Evolutionary conservation across 2,888 invertebrate genomes (phyloP).

Genomic region (Cataglyphis rosenhaueri): DNA sequence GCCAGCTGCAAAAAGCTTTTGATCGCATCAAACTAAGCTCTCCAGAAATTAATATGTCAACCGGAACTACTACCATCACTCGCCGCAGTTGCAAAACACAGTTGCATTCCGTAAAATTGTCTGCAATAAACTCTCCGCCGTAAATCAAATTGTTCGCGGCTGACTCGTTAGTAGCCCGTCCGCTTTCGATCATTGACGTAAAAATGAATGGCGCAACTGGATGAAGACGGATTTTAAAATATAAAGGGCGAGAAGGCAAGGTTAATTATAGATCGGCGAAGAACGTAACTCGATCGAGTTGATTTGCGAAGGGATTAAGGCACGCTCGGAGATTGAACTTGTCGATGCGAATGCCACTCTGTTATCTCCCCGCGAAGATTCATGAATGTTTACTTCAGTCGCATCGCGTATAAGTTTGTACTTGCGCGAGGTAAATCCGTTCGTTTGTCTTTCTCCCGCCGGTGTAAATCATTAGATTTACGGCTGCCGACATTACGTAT

Average conservation of each 20-base stretch:
- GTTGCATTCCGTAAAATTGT: background rate
- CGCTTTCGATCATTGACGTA: background rate
- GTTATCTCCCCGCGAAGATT: constrained; percentile 48
- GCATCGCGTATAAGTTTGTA: constrained; percentile 40
- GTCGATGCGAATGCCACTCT: constrained; percentile 33
- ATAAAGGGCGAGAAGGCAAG: background rate
- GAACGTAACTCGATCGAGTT: constrained; percentile 29
- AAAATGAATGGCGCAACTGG: constrained; percentile 9
- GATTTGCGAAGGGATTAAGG: constrained; percentile 35
- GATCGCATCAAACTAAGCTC: constrained; percentile 27
- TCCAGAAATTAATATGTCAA: constrained; percentile 25
- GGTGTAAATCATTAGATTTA: constrained; percentile 53
- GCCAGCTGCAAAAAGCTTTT: constrained; percentile 22
- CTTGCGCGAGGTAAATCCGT: constrained; percentile 19
- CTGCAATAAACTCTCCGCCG: constrained; percentile 5
- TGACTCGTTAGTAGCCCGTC: background rate
- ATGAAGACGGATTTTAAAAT: constrained; percentile 13
- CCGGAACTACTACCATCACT: background rate
- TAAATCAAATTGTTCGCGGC: constrained; percentile 25
- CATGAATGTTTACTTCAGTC: constrained; percentile 50
- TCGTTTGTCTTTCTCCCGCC: constrained; percentile 44
- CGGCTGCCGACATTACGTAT: constrained; percentile 20
- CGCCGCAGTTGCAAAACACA: background rate
- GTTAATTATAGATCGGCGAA: constrained; percentile 27
- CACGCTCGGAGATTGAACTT: constrained; percentile 40